Percentiles rank a stretch among this genome's conserved stretches.
Conservation (phyloP, 2,888 invertebrate genomes). For the Cataglyphis livida region DNA sequence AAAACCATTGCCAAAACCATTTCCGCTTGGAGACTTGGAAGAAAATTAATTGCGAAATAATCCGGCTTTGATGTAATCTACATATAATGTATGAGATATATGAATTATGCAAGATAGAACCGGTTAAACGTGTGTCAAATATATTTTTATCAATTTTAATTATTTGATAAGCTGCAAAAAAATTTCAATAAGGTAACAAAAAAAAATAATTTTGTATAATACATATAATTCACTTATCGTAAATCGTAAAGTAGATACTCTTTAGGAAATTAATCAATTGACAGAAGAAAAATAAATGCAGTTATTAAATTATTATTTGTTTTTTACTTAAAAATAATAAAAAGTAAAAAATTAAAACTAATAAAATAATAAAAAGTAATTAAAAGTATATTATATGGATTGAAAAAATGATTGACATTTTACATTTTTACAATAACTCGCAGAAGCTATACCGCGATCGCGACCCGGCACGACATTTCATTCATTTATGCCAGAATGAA, state of each 20-base stretch:
- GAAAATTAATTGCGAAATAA: constrained; percentile 38
- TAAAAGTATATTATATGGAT: neutral
- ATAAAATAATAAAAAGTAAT: neutral
- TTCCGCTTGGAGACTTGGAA: constrained; percentile 81
- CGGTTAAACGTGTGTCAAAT: neutral
- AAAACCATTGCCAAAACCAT: constrained; percentile 80
- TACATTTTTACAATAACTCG: neutral
- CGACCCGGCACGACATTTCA: too few species aligned
- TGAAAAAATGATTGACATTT: neutral
- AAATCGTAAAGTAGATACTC: neutral
- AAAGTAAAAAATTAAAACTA: neutral
- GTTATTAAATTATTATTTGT: neutral
- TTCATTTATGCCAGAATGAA: too few species aligned
- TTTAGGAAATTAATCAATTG: neutral
- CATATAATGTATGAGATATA: neutral
- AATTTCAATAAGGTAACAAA: neutral
- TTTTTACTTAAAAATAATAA: neutral
- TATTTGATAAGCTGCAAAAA: neutral
- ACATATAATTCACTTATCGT: neutral
- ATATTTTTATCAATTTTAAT: constrained; percentile 15
- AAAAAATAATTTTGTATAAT: neutral
- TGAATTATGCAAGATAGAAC: neutral
- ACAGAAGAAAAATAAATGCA: neutral
- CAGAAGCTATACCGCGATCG: constrained; percentile 10
- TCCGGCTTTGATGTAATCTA: neutral